Percentiles rank a stretch among this genome's conserved stretches.
Conservation (phyloP, 2,113 vertebrate species). For the Oxyruncus cristatus region DNA sequence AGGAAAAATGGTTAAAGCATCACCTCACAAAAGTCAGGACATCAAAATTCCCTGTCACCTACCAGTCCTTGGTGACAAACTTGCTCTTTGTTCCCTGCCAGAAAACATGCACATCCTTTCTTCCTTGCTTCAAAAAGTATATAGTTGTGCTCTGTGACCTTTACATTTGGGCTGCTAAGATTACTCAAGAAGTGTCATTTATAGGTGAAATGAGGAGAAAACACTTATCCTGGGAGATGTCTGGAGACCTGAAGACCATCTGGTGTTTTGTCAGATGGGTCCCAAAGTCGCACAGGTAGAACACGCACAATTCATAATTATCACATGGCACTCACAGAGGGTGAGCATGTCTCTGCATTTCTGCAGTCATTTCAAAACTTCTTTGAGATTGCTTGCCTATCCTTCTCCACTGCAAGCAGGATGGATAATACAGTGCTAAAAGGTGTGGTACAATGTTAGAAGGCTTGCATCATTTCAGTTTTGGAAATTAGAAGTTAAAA, state of each 20-base stretch:
- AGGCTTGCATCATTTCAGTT: not conserved
- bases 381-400: not conserved
- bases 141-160: not conserved
- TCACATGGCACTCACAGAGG: not conserved
- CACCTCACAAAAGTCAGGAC: not conserved
- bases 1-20: not conserved
- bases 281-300: not conserved
- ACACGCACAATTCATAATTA: not conserved
- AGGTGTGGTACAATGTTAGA: not conserved
- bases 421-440: not conserved
- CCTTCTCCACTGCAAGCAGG: not conserved
- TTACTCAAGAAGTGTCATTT: not conserved
- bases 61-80: not conserved
- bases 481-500: not conserved
- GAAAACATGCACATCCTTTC: not conserved
- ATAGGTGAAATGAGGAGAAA: not conserved
- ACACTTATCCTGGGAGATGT: not conserved
- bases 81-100: not conserved
- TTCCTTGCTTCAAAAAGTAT: not conserved
- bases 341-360: not conserved
- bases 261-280: not conserved
- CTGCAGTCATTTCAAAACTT: not conserved
- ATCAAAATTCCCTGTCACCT: not conserved
- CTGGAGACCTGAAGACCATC: not conserved
- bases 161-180: not conserved